Evolutionary conservation across 2,797 vertebrate genomes (phyloP), one percentile per base, ranked within the genome.

Genomic region (Graptemys geographica): DNA sequence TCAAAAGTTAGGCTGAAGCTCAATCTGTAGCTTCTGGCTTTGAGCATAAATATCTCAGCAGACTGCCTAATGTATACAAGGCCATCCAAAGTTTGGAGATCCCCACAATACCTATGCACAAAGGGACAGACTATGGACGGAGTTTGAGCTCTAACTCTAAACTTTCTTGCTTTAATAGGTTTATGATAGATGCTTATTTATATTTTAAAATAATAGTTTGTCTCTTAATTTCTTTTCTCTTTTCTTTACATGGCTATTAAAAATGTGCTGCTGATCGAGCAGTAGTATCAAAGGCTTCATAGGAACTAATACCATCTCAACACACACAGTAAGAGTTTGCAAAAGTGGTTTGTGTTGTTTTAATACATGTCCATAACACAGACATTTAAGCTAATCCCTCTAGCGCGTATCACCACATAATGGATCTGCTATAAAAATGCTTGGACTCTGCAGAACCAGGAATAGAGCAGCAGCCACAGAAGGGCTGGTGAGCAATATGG

Each of bases 311-410:
- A 51, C 65, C 0, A 0, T 8, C 57, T 55, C 3, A 7, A 53
- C 52, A 57, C 21, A 0, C 0, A 5, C 33, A 0, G 2, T 76
- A 69, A n/a, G 33, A n/a, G 9, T 5, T 28, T n/a, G 82, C 53
- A 53, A 37, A 78, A 51, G 23, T 47, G 15, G 41, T 84, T 90
- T 9, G 0, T 15, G 44, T 49, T 47, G 23, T 78, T 78, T 78
- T 49, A 49, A 0, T 3, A 15, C 2, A 0, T 9, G 0, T 44
- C 3, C 44, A 18, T 41, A 57, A 15, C 9, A 0, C 7, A 0
- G 5, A 65, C 62, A 86, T 55, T 21, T 1, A 1, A 15, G 57
- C 55, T 15, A 79, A 23, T 51, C 79, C 56, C 52, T 2, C n/a
- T 37, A n/a, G 81, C 57, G 23, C 0, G 0, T 0, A 1, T 65